phyloP scores from a whole-genome alignment of 2,888 invertebrate species.

The Orgyia antiqua region DNA sequence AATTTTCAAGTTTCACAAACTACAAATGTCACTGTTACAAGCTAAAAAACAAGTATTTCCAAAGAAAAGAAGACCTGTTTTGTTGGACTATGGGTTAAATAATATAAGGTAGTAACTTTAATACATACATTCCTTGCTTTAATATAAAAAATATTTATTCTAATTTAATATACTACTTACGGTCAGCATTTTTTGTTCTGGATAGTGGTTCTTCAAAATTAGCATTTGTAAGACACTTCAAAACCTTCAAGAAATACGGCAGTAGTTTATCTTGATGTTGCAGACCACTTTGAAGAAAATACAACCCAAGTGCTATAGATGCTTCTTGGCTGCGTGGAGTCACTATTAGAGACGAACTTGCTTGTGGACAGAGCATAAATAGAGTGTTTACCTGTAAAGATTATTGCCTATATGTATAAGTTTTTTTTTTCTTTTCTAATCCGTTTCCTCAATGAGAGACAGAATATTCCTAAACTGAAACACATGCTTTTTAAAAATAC shows the following conservation, averaged over 20 bases:
- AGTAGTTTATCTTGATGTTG: conserved; percentile 92
- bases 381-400: conserved; percentile 86
- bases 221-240: conserved; percentile 86
- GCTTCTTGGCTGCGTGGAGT: conserved; percentile 91
- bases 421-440: too few relatives aligned
- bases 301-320: conserved; percentile 93
- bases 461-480: too few relatives aligned
- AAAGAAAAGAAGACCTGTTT: too few relatives aligned
- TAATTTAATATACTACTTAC: conserved; percentile 77
- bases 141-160: background rate
- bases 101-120: background rate
- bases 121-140: background rate
- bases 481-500: too few relatives aligned
- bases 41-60: too few relatives aligned
- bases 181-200: conserved; percentile 81
- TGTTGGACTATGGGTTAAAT: too few relatives aligned
- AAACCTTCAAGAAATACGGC: conserved; percentile 89
- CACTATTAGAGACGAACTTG: conserved; percentile 84
- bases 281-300: conserved; percentile 92
- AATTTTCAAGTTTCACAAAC: too few relatives aligned
- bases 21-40: too few relatives aligned
- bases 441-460: too few relatives aligned
- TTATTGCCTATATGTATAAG: too few relatives aligned
- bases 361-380: conserved; percentile 91
- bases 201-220: conserved; percentile 88